phyloP scores from a whole-genome alignment of 2,888 invertebrate species.

The Eupithecia subumbrata region DNA sequence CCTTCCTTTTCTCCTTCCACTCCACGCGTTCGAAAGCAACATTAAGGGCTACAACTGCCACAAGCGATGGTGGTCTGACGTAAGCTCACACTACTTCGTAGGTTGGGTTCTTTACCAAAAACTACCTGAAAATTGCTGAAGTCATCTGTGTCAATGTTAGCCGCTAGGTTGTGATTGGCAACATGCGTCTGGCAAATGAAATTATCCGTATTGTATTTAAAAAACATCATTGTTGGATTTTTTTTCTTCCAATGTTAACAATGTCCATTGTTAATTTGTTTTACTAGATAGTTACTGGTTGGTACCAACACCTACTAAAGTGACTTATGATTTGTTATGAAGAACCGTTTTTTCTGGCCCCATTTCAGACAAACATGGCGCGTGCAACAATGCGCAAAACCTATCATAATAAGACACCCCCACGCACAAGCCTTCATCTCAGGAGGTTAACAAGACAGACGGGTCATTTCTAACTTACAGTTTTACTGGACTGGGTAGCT shows the following conservation, averaged over 20 bases:
- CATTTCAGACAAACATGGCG: neutral
- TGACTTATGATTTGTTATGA: neutral
- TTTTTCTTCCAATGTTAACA: neutral
- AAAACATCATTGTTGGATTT: neutral
- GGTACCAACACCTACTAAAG: neutral
- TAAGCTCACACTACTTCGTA: neutral
- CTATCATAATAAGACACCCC: conserved; percentile 8
- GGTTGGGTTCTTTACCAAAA: neutral
- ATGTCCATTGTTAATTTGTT: conserved; percentile 11
- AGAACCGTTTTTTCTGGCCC: neutral
- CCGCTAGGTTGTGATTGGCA: neutral
- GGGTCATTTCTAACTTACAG: neutral
- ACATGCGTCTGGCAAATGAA: neutral
- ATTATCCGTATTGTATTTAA: neutral
- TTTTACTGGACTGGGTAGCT: neutral
- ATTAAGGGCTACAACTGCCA: neutral
- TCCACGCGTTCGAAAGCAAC: neutral
- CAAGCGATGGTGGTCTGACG: too few relatives aligned
- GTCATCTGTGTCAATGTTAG: neutral
- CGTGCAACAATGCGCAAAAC: conserved; percentile 1
- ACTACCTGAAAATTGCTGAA: neutral
- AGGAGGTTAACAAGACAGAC: conserved; percentile 1
- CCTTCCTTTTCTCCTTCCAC: neutral
- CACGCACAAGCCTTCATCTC: conserved; percentile 6
- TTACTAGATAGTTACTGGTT: neutral